phyloP scores from a whole-genome alignment of 2,888 invertebrate species.

The Byasa hedistus region DNA sequence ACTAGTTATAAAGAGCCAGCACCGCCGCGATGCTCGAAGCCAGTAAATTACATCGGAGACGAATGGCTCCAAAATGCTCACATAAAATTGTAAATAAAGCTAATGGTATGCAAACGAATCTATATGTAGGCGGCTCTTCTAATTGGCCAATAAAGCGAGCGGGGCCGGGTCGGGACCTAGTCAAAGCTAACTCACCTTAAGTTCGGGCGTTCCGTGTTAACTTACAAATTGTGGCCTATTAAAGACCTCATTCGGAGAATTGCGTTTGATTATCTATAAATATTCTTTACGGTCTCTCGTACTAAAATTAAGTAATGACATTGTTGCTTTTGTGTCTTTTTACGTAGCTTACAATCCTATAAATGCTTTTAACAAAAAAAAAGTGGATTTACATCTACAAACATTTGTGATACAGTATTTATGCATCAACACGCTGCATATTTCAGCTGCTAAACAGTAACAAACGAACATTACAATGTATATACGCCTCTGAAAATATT shows the following conservation, averaged over 20 bases:
- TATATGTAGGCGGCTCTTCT: conserved; percentile 52
- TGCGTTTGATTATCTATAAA: conserved; percentile 1
- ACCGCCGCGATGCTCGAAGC: conserved; percentile 33
- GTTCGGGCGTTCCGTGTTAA: conserved; percentile 29
- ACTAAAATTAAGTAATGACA: not conserved
- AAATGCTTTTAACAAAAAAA: too few species aligned
- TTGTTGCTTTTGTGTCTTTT: too few species aligned
- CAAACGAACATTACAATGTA: too few species aligned
- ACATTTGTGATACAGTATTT: too few species aligned
- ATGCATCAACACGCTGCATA: too few species aligned
- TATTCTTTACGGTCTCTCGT: not conserved
- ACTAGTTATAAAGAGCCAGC: conserved; percentile 17
- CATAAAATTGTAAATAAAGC: conserved; percentile 43
- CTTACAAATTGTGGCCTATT: conserved; percentile 17
- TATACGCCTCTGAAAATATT: too few species aligned
- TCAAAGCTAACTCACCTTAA: conserved; percentile 14
- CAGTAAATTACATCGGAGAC: conserved; percentile 38
- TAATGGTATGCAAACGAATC: conserved; percentile 51
- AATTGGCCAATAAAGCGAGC: conserved; percentile 57
- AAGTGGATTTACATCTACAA: too few species aligned
- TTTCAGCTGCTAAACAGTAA: too few species aligned
- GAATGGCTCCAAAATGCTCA: conserved; percentile 39
- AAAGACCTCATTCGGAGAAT: not conserved
- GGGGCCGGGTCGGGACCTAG: conserved; percentile 32
- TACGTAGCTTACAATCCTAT: too few species aligned